Conservation (phyloP, 2,888 invertebrate genomes). For the Nomada lathburiana region DNA sequence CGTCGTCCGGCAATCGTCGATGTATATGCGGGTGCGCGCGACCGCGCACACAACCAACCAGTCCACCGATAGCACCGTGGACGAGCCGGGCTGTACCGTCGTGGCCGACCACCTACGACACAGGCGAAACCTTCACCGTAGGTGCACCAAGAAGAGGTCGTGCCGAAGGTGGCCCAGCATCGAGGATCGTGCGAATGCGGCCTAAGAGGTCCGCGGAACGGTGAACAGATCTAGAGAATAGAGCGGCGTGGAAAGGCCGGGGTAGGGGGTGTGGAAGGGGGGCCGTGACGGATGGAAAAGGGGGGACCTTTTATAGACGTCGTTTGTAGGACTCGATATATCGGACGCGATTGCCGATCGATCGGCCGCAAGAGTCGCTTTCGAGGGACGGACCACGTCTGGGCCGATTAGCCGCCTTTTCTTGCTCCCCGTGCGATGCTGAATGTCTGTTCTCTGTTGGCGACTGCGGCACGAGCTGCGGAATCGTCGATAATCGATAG, state of each 20-base stretch:
- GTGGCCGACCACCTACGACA: constrained; percentile 71
- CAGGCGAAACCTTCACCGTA: constrained; percentile 71
- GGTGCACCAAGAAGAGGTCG: constrained; percentile 78
- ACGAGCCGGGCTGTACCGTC: constrained; percentile 36
- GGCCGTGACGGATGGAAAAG: constrained; percentile 42
- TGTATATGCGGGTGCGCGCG: constrained; percentile 36
- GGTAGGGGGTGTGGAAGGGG: constrained; percentile 10
- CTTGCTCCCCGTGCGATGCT: background rate
- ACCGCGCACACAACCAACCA: constrained; percentile 11
- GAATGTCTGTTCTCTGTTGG: background rate
- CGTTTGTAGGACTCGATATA: constrained; percentile 72
- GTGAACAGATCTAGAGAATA: constrained; percentile 57
- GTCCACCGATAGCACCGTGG: constrained; percentile 23
- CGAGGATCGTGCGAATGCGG: constrained; percentile 82
- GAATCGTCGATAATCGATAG: constrained; percentile 15
- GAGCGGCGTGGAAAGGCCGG: constrained; percentile 19
- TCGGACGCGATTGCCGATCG: constrained; percentile 69
- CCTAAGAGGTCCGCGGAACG: constrained; percentile 66
- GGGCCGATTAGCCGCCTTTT: constrained; percentile 13
- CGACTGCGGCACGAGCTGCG: too few species aligned
- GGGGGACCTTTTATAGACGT: constrained; percentile 69
- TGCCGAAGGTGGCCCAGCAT: constrained; percentile 81
- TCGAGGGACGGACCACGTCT: constrained; percentile 3
- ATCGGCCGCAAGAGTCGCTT: constrained; percentile 36
- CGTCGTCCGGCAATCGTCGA: constrained; percentile 79